phyloP scores from a whole-genome alignment of 2,888 invertebrate species.

The Pegoplata infirma region DNA sequence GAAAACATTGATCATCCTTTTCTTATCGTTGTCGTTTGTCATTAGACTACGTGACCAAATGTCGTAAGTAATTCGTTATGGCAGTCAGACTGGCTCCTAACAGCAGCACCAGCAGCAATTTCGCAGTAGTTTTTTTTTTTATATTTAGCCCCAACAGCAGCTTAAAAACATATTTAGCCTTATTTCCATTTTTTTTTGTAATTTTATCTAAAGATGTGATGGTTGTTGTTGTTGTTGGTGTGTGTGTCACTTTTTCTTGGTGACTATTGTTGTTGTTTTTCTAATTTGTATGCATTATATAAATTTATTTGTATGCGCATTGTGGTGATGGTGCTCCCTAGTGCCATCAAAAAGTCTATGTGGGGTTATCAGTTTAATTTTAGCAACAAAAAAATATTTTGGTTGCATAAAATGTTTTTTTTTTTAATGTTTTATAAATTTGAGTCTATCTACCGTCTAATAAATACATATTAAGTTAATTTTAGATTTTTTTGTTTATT shows the following conservation, averaged over 20 bases:
- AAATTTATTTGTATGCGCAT: conserved; percentile 6
- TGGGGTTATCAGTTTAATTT: conserved; percentile 37
- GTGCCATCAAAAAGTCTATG: background rate
- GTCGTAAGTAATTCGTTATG: conserved; percentile 62
- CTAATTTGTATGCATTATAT: conserved; percentile 45
- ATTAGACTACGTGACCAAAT: conserved; percentile 63
- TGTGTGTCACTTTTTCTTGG: conserved; percentile 3
- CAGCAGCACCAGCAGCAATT: conserved; percentile 29
- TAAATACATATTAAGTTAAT: conserved; percentile 2
- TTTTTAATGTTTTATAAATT: background rate
- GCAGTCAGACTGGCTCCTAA: conserved; percentile 54
- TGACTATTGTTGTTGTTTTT: background rate
- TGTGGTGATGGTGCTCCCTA: conserved; percentile 26
- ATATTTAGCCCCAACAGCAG: conserved; percentile 44
- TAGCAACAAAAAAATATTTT: conserved; percentile 5
- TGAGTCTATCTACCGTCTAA: background rate
- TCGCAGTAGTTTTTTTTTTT: too few relatives aligned
- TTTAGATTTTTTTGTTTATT: conserved; percentile 17
- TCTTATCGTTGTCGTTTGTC: conserved; percentile 62
- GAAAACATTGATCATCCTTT: conserved; percentile 60
- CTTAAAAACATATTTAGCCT: conserved; percentile 28
- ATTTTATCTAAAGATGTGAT: background rate
- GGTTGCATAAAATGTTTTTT: background rate
- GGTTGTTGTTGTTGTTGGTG: background rate
- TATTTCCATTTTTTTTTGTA: background rate